Conservation (phyloP, 2,888 invertebrate species). For the Hedychridium roseum region DNA sequence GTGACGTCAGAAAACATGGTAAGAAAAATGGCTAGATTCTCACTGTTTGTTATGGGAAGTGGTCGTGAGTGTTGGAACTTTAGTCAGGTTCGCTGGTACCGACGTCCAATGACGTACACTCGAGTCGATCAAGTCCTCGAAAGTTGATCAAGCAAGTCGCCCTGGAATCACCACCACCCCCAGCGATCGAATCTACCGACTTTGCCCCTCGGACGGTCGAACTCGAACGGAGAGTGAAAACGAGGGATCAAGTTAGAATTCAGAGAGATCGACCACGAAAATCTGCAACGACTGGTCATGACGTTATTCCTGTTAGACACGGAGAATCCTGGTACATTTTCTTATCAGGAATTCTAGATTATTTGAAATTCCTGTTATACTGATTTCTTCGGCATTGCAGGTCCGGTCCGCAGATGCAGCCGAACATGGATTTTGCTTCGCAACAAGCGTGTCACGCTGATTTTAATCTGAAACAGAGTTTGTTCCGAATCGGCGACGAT, state of each 20-base stretch:
- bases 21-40: slow-evolving; percentile 3
- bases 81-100: slow-evolving; percentile 46
- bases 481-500: slow-evolving; percentile 75
- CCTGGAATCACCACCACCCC: slow-evolving; percentile 74
- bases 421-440: slow-evolving; percentile 54
- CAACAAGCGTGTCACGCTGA: slow-evolving; percentile 67
- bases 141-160: slow-evolving; percentile 76
- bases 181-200: slow-evolving; percentile 52
- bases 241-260: slow-evolving; percentile 58
- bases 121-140: slow-evolving; percentile 70
- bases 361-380: neutral
- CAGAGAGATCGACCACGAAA: slow-evolving; percentile 68
- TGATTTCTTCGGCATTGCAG: slow-evolving; percentile 31
- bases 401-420: slow-evolving; percentile 54
- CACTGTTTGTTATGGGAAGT: neutral
- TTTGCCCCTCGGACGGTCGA: slow-evolving; percentile 46
- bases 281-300: slow-evolving; percentile 60
- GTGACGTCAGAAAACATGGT: slow-evolving; percentile 49
- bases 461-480: slow-evolving; percentile 69
- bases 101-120: slow-evolving; percentile 42
- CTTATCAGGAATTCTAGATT: neutral
- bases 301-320: slow-evolving; percentile 62
- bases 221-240: slow-evolving; percentile 45
- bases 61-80: neutral
- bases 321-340: slow-evolving; percentile 50